Evolutionary conservation across 2,888 invertebrate genomes (phyloP).

Genomic region (Xestia rhomboidea): DNA sequence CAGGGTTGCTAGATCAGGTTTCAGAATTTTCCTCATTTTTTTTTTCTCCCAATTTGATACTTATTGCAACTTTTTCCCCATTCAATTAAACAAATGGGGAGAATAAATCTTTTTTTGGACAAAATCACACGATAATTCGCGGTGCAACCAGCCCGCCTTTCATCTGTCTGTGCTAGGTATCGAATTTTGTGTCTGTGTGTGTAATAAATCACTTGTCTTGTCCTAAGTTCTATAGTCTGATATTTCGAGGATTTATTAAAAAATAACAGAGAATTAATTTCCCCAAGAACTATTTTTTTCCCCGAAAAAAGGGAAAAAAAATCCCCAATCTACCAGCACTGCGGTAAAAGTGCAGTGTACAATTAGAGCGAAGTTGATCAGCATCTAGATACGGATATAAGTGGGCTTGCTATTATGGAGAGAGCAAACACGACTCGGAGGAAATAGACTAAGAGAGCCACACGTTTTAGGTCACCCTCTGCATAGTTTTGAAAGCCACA

Average conservation of each 20-base stretch:
- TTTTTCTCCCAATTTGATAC: too few relatives aligned
- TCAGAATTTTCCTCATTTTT: background rate
- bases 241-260: background rate
- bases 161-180: background rate
- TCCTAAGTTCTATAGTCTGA: background rate
- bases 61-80: background rate
- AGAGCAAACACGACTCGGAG: constrained; percentile 75
- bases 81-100: background rate
- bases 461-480: constrained; percentile 58
- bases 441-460: constrained; percentile 62
- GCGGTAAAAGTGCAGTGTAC: constrained; percentile 76
- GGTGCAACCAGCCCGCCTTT: background rate
- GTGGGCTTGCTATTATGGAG: constrained; percentile 80
- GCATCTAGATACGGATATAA: constrained; percentile 81
- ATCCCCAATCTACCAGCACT: background rate
- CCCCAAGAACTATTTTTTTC: background rate
- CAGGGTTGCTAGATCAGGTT: background rate
- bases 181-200: background rate
- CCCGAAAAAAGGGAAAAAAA: background rate
- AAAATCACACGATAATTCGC: background rate
- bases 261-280: background rate
- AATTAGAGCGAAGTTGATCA: constrained; percentile 85
- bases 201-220: background rate
- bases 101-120: background rate
- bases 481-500: constrained; percentile 39